A percentile compares a stretch with the other conserved stretches of the same genome.
phyloP scores from a whole-genome alignment of 2,797 vertebrate genomes.

The Xyrichtys novacula region DNA sequence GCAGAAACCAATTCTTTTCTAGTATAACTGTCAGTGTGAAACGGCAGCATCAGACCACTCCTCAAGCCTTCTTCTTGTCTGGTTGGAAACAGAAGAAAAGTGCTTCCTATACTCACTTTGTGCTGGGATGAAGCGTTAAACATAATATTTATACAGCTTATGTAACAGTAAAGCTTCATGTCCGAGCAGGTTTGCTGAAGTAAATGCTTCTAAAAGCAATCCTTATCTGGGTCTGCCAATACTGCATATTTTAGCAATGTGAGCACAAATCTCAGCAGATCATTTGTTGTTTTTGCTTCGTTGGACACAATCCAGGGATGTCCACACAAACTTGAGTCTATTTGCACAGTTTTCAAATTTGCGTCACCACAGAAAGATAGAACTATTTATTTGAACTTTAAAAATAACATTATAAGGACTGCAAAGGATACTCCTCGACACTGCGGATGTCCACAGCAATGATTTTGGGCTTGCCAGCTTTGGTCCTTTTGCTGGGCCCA shows the following conservation, averaged over 20 bases:
- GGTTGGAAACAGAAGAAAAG: not conserved
- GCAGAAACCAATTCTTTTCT: not conserved
- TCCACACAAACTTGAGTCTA: not conserved
- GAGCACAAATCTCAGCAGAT: not conserved
- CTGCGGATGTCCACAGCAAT: slow-evolving; percentile 95
- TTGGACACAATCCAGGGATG: slow-evolving; percentile 11
- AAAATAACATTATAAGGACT: not conserved
- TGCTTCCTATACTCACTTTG: not conserved
- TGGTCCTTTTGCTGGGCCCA: slow-evolving; percentile 88
- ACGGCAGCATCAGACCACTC: not conserved
- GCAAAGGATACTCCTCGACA: slow-evolving; percentile 97
- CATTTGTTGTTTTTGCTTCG: slow-evolving; percentile 8
- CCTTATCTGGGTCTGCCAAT: not conserved
- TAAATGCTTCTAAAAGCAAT: not conserved
- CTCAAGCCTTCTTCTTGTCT: slow-evolving; percentile 5
- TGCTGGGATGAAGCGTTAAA: not conserved
- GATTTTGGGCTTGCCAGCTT: slow-evolving; percentile 93
- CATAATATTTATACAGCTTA: not conserved
- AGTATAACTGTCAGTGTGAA: not conserved
- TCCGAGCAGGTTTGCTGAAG: not conserved
- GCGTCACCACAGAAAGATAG: not conserved
- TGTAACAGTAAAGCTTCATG: not conserved
- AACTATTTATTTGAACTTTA: not conserved
- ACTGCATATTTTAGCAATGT: not conserved
- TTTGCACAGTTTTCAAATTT: not conserved